Evolutionary conservation across 2,888 invertebrate genomes (phyloP).

Genomic region (Plagodis dolabraria): DNA sequence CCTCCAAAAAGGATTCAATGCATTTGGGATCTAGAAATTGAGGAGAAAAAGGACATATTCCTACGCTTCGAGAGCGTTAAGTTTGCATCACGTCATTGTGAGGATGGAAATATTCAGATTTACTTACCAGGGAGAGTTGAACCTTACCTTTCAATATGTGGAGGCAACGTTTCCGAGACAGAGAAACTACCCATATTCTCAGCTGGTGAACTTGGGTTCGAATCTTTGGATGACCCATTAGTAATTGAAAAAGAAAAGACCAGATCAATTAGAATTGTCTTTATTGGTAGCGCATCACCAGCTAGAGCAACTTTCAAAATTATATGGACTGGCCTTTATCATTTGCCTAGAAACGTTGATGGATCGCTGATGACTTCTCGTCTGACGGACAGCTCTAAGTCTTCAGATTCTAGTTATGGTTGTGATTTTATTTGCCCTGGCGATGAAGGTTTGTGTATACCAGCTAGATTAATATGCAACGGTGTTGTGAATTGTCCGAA

Average conservation of each 20-base stretch:
- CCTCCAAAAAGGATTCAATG: constrained; percentile 89
- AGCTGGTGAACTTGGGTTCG: constrained; percentile 90
- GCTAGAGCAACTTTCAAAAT: constrained; percentile 94
- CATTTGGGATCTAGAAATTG: constrained; percentile 93
- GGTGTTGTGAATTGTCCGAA: constrained; percentile 95
- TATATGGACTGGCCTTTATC: constrained; percentile 95
- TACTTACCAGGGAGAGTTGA: constrained; percentile 89
- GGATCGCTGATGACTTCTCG: constrained; percentile 92
- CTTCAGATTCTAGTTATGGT: constrained; percentile 74
- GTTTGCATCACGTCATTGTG: constrained; percentile 93
- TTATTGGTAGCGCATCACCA: constrained; percentile 90
- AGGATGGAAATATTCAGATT: constrained; percentile 94
- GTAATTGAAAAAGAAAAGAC: constrained; percentile 86
- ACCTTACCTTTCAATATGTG: constrained; percentile 92
- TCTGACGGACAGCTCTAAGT: constrained; percentile 86
- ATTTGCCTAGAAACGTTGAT: constrained; percentile 92
- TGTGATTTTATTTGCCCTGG: constrained; percentile 96
- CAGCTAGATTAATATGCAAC: constrained; percentile 93
- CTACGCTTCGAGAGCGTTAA: constrained; percentile 94
- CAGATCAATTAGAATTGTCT: constrained; percentile 88
- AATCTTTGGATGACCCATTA: constrained; percentile 82
- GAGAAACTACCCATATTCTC: constrained; percentile 92
- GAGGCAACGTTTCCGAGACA: constrained; percentile 93
- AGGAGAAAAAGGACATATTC: constrained; percentile 93
- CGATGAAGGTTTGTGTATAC: constrained; percentile 92